A percentile compares a stretch with the other conserved stretches of the same genome.
Conservation (phyloP, 2,113 vertebrate genomes). For the Charadrius vociferus region DNA sequence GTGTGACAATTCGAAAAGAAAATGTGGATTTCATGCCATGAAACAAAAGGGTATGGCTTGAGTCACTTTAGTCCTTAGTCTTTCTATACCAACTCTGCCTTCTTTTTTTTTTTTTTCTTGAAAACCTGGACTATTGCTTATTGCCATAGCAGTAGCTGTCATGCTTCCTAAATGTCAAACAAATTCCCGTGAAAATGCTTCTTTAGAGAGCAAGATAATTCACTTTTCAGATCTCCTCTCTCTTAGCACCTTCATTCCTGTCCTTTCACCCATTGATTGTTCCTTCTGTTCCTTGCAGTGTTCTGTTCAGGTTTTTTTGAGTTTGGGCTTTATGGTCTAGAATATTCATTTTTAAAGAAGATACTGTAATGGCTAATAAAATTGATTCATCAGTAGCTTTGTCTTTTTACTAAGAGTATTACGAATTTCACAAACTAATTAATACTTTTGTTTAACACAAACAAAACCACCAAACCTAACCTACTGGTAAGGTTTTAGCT, state of each 20-base stretch:
- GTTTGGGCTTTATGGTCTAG: neutral
- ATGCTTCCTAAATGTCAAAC: neutral
- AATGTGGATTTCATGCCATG: neutral
- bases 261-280: neutral
- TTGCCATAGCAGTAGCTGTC: neutral
- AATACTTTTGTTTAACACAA: neutral
- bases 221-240: neutral
- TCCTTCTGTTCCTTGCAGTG: neutral
- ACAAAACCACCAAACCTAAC: neutral
- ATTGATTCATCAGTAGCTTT: neutral
- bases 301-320: neutral
- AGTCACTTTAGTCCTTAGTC: neutral
- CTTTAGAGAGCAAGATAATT: neutral
- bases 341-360: neutral
- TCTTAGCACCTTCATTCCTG: neutral
- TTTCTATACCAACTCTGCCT: neutral
- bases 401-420: neutral
- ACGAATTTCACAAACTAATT: no score
- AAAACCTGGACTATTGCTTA: neutral
- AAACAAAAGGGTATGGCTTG: neutral
- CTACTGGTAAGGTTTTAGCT: neutral
- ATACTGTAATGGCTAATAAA: neutral
- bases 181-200: neutral
- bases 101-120: neutral
- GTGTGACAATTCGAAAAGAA: constrained; percentile 20